phyloP scores from a whole-genome alignment of 1,140 invertebrate genomes.

The Pseudomyrmex flavicornis region DNA sequence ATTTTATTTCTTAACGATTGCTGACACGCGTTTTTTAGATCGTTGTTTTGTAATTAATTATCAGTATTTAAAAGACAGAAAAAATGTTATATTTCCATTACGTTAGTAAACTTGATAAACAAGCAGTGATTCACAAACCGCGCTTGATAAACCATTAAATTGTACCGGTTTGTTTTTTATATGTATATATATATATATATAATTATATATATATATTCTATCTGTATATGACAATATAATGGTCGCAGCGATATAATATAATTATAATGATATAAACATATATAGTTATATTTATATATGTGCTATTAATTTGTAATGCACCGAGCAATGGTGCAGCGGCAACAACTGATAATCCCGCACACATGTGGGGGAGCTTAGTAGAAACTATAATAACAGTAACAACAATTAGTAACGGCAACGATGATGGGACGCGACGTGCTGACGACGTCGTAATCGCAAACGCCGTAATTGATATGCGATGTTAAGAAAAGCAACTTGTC shows the following conservation, averaged over 20 bases:
- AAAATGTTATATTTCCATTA: too few species aligned
- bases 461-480: background rate
- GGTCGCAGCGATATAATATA: background rate
- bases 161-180: too few species aligned
- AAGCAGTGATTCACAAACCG: too few species aligned
- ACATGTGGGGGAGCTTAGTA: background rate
- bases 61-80: too few species aligned
- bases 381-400: slow-evolving; percentile 12
- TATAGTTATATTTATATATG: slow-evolving; percentile 12
- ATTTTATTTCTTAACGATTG: too few species aligned
- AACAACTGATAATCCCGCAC: slow-evolving; percentile 11
- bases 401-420: background rate
- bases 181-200: background rate
- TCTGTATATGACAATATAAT: background rate
- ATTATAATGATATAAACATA: slow-evolving; percentile 16
- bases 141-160: too few species aligned
- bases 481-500: background rate
- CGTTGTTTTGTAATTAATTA: too few species aligned
- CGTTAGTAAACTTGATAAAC: too few species aligned
- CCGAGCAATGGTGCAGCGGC: background rate
- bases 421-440: background rate
- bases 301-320: slow-evolving; percentile 10
- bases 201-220: too few species aligned
- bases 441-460: background rate
- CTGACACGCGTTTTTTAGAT: too few species aligned